Evolutionary conservation across 92 coral and sea anemone genomes (phyloP), one percentile per base, ranked within the genome.

Genomic region (Phenganax stokvisi): DNA sequence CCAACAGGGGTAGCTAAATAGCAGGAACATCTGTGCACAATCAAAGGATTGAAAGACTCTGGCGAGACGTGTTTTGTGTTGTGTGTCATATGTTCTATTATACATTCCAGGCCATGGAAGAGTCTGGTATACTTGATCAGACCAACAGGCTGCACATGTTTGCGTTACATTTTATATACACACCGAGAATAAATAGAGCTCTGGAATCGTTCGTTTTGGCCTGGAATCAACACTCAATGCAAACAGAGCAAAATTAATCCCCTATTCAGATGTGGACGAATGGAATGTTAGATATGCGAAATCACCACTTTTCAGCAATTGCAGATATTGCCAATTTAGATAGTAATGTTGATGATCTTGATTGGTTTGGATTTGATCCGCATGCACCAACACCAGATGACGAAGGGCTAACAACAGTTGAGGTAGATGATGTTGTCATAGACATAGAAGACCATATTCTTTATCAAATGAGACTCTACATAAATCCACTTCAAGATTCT

Each of bases 151-250:
- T 80, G 59, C 84, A 85, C 52, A 78, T 79, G 81, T 85, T 85
- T 78, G 84, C 67, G 51, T 68, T 77, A 29, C 84, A 85, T 59
- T 82, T 56, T 9, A 57, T 75, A 11, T 83, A 59, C 62, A 71
- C 67, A 20, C 86, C 74, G 47, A 74, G 81, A 53, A 83, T 83
- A 65, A 61, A 83, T 75, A 83, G 58, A 44, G 87, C 85, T 29
- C 65, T 89, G 3, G 72, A 83, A 51, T 63, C 71, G 55, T 86
- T 89, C 86, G 76, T 69, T 7, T 61, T 75, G 31, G 91, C 89
- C 77, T 86, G 87, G 89, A 89, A 83, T 86, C 60, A 76, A 77
- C 87, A 86, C 61, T 85, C 87, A 8, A 66, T 81, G 71, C 76
- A 66, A 1, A 81, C 77, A 8, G 76, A 81, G 20, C 77, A 37